Percentiles rank a stretch among this genome's conserved stretches.
Conservation (phyloP, 1,140 invertebrate genomes). For the Neelides sp. region DNA sequence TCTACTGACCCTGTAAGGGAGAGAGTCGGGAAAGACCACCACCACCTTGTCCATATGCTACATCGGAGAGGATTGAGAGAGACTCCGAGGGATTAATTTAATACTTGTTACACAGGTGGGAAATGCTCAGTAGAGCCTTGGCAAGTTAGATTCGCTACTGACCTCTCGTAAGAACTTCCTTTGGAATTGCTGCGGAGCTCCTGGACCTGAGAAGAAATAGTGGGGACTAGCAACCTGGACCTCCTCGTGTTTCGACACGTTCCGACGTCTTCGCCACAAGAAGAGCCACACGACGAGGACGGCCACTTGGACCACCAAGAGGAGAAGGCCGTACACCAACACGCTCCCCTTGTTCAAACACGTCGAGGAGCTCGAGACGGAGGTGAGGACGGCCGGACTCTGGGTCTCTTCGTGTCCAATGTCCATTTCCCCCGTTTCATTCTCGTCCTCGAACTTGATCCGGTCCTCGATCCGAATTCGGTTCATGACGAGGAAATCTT, state of each 20-base stretch:
- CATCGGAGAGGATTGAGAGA: too few relatives aligned
- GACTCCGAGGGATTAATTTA: too few relatives aligned
- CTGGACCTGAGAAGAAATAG: conserved; percentile 10
- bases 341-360: conserved; percentile 35
- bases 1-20: too few relatives aligned
- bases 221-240: background rate
- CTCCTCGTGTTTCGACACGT: conserved; percentile 18
- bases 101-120: too few relatives aligned
- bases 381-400: conserved; percentile 1
- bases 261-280: conserved; percentile 34
- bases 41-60: too few relatives aligned
- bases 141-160: conserved; percentile 21
- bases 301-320: conserved; percentile 36
- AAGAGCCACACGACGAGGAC: conserved; percentile 36
- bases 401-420: conserved; percentile 15
- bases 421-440: conserved; percentile 9
- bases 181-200: conserved; percentile 20
- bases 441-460: conserved; percentile 35
- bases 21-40: too few relatives aligned
- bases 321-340: conserved; percentile 35
- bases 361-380: conserved; percentile 1
- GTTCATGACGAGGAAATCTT: conserved; percentile 40
- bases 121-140: conserved; percentile 11
- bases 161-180: conserved; percentile 25
- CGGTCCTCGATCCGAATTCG: conserved; percentile 42